These are phyloP conservation scores for Temnothorax ravouxi DNA, from an alignment of 2,888 invertebrate genomes.

Conservation along the genomic window DNA sequence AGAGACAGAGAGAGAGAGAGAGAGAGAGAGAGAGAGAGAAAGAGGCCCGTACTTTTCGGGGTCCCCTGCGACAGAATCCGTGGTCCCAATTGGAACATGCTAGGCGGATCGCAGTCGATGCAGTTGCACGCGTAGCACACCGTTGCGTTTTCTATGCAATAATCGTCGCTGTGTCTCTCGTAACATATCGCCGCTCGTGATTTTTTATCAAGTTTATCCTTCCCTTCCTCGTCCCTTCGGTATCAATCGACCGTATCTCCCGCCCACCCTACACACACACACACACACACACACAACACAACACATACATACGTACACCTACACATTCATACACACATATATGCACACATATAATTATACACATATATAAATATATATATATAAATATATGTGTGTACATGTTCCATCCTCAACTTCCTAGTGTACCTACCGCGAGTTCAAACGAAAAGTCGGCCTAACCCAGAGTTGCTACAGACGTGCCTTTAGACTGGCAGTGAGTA, in stretches of 20 bases:
- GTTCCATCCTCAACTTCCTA: conserved; percentile 48
- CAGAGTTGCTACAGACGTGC: conserved; percentile 66
- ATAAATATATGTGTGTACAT: not conserved
- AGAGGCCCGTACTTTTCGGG: not conserved
- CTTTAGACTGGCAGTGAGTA: conserved; percentile 67
- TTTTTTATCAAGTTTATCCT: conserved; percentile 52
- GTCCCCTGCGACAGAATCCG: not conserved
- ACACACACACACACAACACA: not conserved
- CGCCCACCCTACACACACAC: not conserved
- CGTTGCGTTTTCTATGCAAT: conserved; percentile 62
- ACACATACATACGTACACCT: not conserved
- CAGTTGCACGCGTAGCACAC: conserved; percentile 25
- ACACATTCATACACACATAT: no score
- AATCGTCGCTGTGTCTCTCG: conserved; percentile 36
- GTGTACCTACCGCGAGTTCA: conserved; percentile 48
- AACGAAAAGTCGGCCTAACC: conserved; percentile 73
- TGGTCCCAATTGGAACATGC: conserved; percentile 32
- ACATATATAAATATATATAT: not conserved
- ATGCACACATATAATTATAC: no score
- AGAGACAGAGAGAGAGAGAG: not conserved
- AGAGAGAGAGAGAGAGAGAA: not conserved
- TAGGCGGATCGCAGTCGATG: conserved; percentile 1
- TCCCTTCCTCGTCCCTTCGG: conserved; percentile 35
- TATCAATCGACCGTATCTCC: conserved; percentile 67
- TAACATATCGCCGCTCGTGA: conserved; percentile 39